phyloP scores from a whole-genome alignment of 2,888 invertebrate species.

The Leptopilina drosophilae region DNA sequence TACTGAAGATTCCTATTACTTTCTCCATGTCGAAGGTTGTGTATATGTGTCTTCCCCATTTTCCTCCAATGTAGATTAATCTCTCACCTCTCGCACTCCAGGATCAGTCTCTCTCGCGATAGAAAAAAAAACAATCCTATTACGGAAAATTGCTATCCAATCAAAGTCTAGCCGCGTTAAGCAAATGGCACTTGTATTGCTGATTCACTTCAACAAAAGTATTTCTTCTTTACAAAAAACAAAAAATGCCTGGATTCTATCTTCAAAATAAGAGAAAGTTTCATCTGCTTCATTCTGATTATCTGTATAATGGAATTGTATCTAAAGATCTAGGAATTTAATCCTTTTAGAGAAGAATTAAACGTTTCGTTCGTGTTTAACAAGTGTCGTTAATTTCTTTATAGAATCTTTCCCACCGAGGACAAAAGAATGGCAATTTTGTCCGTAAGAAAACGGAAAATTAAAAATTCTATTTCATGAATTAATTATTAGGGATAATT shows the following conservation, averaged over 20 bases:
- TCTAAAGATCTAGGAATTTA: background rate
- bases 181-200: constrained; percentile 53
- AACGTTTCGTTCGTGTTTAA: too few relatives aligned
- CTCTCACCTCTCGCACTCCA: background rate
- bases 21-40: constrained; percentile 52
- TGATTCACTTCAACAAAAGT: constrained; percentile 41
- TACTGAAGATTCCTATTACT: constrained; percentile 58
- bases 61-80: background rate
- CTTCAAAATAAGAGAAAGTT: constrained; percentile 13
- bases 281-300: background rate
- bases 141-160: constrained; percentile 25
- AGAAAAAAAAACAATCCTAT: background rate
- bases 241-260: constrained; percentile 27
- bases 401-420: too few relatives aligned
- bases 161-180: constrained; percentile 20
- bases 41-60: background rate
- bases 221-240: background rate
- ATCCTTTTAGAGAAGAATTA: too few relatives aligned
- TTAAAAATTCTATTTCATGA: too few relatives aligned
- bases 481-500: too few relatives aligned
- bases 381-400: too few relatives aligned
- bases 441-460: too few relatives aligned
- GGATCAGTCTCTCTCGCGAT: background rate
- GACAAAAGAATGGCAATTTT: too few relatives aligned
- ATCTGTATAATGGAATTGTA: background rate